A percentile compares a stretch with the other conserved stretches of the same genome.
phyloP scores from a whole-genome alignment of 1,140 invertebrate genomes.

The Bilobella aurantiaca region DNA sequence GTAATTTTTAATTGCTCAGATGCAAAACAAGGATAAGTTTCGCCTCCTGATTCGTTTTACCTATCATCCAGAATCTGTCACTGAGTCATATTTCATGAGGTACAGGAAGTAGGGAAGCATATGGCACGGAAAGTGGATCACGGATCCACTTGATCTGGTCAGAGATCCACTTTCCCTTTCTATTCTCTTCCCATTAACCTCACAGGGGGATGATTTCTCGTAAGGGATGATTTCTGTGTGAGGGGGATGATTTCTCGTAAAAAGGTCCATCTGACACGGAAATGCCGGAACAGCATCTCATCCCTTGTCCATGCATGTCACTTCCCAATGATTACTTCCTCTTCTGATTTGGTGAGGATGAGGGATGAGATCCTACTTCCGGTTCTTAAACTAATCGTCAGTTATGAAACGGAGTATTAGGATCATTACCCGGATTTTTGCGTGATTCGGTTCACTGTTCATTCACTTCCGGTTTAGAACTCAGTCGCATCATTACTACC shows the following conservation, averaged over 20 bases:
- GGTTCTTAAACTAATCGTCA: no score
- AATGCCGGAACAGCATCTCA: constrained; percentile 30
- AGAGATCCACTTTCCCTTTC: no score
- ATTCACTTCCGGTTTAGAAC: not conserved
- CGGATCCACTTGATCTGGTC: no score
- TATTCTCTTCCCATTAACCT: not conserved
- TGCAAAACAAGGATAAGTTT: not conserved
- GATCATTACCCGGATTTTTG: constrained; percentile 14
- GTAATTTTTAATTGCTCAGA: no score
- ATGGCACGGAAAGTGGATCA: not conserved
- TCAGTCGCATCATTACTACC: not conserved
- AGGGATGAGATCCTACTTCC: not conserved
- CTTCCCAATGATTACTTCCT: not conserved
- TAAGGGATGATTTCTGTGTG: no score
- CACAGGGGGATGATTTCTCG: no score
- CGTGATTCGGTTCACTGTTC: constrained; percentile 17
- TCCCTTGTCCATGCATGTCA: not conserved
- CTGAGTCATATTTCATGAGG: not conserved
- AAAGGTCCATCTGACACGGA: constrained; percentile 16
- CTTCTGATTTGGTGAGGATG: not conserved
- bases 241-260: no score
- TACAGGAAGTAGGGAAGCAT: not conserved
- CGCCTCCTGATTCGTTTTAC: not conserved
- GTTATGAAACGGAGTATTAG: not conserved
- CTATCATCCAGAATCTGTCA: not conserved